Percentiles rank a stretch among this genome's conserved stretches.
Conservation (phyloP, 2,797 vertebrate species). For the Pangasius sanitwongsei region DNA sequence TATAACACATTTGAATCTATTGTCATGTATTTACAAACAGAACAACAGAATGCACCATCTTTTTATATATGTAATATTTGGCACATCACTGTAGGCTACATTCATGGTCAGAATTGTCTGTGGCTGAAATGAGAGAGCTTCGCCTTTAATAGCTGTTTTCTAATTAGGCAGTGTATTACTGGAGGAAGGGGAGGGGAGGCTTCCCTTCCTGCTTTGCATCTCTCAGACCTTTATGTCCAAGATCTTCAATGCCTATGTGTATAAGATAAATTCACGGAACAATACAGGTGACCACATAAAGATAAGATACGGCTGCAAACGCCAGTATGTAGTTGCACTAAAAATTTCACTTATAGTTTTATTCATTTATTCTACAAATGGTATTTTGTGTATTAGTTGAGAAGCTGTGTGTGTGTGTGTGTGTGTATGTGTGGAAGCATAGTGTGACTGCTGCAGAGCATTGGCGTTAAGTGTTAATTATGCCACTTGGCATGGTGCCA, state of each 20-base stretch:
- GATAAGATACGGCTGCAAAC: slow-evolving; percentile 8
- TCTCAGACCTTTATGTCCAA: slow-evolving; percentile 55
- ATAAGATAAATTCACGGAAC: slow-evolving; percentile 1
- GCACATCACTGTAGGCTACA: neutral
- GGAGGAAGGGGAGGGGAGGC: slow-evolving; percentile 57
- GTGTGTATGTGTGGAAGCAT: slow-evolving; percentile 35
- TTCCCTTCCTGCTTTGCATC: slow-evolving; percentile 54
- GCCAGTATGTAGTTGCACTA: neutral
- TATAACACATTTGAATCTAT: neutral
- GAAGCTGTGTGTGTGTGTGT: neutral
- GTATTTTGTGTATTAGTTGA: neutral
- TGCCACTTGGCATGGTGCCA: slow-evolving; percentile 58
- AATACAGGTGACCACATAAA: neutral
- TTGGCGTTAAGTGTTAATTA: slow-evolving; percentile 59
- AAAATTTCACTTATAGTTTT: neutral
- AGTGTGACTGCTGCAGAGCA: slow-evolving; percentile 55
- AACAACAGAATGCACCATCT: neutral
- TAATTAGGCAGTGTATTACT: slow-evolving; percentile 72
- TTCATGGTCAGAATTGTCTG: slow-evolving; percentile 25
- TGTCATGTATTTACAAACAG: neutral
- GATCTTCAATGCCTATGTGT: slow-evolving; percentile 35
- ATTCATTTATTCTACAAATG: neutral
- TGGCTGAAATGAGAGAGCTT: slow-evolving; percentile 61
- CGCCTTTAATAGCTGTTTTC: slow-evolving; percentile 73
- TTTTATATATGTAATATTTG: slow-evolving; percentile 10